Percentiles rank a stretch among this genome's conserved stretches.
Conservation (phyloP, 2,113 vertebrate genomes). For the Bombycilla garrulus region DNA sequence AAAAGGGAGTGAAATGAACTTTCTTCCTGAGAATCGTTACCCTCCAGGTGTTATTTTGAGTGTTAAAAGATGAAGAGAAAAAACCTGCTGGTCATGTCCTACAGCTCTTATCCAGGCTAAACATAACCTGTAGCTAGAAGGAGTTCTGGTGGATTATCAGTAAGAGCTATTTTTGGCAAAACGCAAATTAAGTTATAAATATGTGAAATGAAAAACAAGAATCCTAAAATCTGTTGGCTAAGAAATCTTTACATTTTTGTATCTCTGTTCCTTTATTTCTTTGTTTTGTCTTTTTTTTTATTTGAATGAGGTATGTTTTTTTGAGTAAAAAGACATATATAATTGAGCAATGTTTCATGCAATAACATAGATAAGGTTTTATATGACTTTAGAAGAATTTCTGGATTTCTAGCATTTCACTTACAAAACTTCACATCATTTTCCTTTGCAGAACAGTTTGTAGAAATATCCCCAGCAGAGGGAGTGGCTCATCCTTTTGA, state of each 20-base stretch:
- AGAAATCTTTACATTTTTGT: neutral
- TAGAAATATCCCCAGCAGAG: slow-evolving; percentile 59
- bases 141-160: neutral
- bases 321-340: neutral
- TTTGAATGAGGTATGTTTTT: neutral
- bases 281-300: neutral
- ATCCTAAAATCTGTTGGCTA: neutral
- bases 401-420: neutral
- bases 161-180: neutral
- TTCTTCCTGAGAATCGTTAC: neutral
- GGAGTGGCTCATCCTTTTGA: slow-evolving; percentile 29
- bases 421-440: neutral
- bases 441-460: neutral
- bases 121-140: neutral
- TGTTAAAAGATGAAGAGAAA: neutral
- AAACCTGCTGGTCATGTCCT: neutral
- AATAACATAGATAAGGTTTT: neutral
- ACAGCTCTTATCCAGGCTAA: neutral
- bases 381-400: neutral
- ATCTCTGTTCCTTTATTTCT: neutral
- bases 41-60: neutral
- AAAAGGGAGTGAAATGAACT: neutral
- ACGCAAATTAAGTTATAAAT: neutral
- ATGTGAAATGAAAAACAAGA: neutral
- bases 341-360: neutral